Conservation (phyloP, 2,888 invertebrate species). For the Odontothrips loti region DNA sequence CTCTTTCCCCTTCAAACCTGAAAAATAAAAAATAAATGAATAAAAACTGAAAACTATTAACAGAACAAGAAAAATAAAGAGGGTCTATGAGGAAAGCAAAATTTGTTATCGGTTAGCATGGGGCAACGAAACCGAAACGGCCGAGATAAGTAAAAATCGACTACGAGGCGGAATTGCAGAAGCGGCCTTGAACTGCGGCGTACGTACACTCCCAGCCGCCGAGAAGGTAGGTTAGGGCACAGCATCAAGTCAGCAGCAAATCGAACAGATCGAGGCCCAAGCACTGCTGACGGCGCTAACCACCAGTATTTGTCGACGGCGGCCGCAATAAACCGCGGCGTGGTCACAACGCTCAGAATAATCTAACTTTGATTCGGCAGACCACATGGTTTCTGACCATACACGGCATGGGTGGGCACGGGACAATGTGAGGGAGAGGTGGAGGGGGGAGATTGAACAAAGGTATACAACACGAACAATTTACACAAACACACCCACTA, state of each 20-base stretch:
- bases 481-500: neutral
- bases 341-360: neutral
- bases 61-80: neutral
- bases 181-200: constrained; percentile 11
- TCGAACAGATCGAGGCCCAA: neutral
- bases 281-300: neutral
- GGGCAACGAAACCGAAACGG: neutral
- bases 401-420: constrained; percentile 21
- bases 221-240: constrained; percentile 14
- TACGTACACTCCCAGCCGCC: neutral
- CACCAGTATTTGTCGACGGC: neutral
- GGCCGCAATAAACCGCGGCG: neutral
- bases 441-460: neutral
- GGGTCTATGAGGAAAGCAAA: neutral
- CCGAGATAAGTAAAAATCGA: neutral
- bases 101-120: neutral
- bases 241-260: neutral
- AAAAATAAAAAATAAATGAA: neutral
- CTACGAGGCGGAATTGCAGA: neutral
- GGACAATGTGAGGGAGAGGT: neutral
- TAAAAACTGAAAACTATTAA: neutral
- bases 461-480: neutral
- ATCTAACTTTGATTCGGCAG: too few species aligned
- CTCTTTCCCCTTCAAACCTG: constrained; percentile 22
- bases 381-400: constrained; percentile 16